Percentiles rank a stretch among this genome's conserved stretches.
These are phyloP conservation scores for Eupithecia exiguata DNA, from an alignment of 2,888 invertebrate genomes.

Conservation along the genomic window DNA sequence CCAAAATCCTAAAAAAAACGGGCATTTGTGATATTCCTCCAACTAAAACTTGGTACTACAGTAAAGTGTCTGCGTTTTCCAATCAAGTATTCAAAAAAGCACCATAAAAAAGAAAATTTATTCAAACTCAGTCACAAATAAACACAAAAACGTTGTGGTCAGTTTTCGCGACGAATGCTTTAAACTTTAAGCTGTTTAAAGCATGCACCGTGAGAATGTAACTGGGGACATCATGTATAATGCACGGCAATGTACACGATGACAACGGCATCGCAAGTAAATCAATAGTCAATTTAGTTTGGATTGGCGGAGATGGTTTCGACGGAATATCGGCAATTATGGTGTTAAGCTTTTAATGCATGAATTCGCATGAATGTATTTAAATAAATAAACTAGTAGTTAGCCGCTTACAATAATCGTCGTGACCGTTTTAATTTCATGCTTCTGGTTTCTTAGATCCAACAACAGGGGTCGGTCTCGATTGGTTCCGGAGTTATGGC, in stretches of 20 bases:
- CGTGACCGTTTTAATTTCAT: no score
- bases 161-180: conserved; percentile 37
- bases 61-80: no score
- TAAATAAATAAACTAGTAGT: no score
- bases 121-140: conserved; percentile 22
- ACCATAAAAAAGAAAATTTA: neutral
- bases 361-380: no score
- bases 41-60: no score
- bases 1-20: neutral
- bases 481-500: no score
- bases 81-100: neutral
- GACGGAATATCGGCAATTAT: neutral
- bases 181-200: conserved; percentile 39
- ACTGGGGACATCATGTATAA: conserved; percentile 28
- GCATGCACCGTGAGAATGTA: conserved; percentile 34
- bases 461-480: no score
- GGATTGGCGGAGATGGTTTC: neutral
- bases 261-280: neutral
- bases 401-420: no score
- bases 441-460: no score
- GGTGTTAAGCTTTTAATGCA: no score
- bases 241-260: conserved; percentile 15
- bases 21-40: neutral
- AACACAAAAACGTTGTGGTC: conserved; percentile 37
- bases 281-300: neutral